Evolutionary conservation across 2,113 vertebrate species (phyloP).

Genomic region (Microtus ochrogaster): DNA sequence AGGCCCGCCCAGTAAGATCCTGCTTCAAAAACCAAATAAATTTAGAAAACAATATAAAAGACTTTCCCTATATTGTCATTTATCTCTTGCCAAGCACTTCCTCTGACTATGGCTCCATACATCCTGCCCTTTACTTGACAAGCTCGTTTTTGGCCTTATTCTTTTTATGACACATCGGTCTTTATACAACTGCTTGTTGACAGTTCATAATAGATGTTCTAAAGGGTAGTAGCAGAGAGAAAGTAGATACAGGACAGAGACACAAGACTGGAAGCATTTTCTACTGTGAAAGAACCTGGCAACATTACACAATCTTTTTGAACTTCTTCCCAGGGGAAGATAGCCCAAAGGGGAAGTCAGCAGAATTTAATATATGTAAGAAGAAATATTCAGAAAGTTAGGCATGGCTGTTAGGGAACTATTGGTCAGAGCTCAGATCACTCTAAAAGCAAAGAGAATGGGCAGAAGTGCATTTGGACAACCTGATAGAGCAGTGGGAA

Average conservation of each 20-base stretch:
- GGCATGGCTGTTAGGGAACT: neutral
- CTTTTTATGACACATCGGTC: neutral
- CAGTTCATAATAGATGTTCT: neutral
- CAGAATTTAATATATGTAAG: slow-evolving; percentile 2
- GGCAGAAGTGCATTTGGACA: neutral
- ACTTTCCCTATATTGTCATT: neutral
- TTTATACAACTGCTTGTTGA: neutral
- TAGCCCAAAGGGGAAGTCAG: neutral
- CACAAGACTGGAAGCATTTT: neutral
- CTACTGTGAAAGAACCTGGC: neutral
- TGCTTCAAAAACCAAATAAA: neutral
- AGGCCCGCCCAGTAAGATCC: neutral
- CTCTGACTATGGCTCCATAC: neutral
- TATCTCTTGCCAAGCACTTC: neutral
- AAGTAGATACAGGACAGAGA: neutral
- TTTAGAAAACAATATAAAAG: neutral
- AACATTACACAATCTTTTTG: neutral
- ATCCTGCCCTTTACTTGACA: neutral
- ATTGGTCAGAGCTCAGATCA: neutral
- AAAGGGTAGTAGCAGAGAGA: neutral
- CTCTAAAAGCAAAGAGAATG: neutral
- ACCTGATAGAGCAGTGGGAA: neutral
- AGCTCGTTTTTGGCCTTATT: neutral
- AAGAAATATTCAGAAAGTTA: slow-evolving; percentile 19
- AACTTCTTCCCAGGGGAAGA: slow-evolving; percentile 35